Conservation (phyloP, 2,797 vertebrate genomes). For the Mormyrus hasselquistii region DNA sequence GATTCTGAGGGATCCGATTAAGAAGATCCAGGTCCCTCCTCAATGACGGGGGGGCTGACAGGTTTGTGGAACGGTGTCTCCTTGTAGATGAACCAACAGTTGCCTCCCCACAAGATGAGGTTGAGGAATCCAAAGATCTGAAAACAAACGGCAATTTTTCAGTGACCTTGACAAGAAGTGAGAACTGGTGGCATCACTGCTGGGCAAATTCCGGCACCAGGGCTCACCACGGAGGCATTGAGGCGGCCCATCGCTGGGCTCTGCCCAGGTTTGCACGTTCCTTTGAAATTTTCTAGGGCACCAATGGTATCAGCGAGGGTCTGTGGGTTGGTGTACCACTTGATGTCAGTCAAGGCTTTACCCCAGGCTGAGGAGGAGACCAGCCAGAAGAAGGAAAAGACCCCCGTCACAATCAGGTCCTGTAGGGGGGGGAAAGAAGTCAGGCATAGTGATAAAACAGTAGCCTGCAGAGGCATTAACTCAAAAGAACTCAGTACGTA, state of each 20-base stretch:
- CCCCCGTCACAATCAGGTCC: constrained; percentile 81
- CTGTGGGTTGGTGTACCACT: constrained; percentile 66
- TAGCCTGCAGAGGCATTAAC: neutral
- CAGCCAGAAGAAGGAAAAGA: constrained; percentile 88
- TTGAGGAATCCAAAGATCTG: constrained; percentile 89
- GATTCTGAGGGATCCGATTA: constrained; percentile 33
- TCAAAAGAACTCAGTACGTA: neutral
- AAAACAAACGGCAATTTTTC: neutral
- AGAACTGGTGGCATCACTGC: neutral
- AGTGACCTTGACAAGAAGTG: neutral
- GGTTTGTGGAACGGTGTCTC: constrained; percentile 80
- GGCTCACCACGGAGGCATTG: constrained; percentile 85
- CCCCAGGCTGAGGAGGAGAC: constrained; percentile 90
- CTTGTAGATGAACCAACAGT: constrained; percentile 94
- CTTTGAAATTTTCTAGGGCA: constrained; percentile 7
- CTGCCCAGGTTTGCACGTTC: constrained; percentile 45
- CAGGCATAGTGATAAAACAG: neutral
- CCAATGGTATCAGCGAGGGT: constrained; percentile 49
- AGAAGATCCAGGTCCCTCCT: constrained; percentile 57
- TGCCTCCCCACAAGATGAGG: constrained; percentile 84
- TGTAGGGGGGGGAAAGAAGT: constrained; percentile 37
- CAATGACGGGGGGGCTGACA: constrained; percentile 42
- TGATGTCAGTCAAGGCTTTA: constrained; percentile 82
- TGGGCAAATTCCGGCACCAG: neutral
- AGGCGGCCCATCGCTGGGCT: constrained; percentile 80